Percentiles rank a stretch among this genome's conserved stretches.
These are phyloP conservation scores for Edolisoma coerulescens DNA, from an alignment of 2,113 vertebrate genomes.

Conservation along the genomic window DNA sequence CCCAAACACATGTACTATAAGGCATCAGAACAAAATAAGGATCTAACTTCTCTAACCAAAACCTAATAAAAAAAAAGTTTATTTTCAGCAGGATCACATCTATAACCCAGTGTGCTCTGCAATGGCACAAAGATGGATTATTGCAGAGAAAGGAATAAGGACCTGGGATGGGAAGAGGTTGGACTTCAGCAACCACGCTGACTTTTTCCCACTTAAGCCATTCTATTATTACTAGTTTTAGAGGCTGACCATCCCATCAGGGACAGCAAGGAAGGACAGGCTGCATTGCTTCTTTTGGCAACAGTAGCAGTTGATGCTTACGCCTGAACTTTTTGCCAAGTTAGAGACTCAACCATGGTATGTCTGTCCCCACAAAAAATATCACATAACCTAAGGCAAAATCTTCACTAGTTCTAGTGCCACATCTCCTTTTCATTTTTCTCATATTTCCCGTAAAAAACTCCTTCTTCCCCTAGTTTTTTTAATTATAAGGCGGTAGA, in stretches of 20 bases:
- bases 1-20: not conserved
- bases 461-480: not conserved
- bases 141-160: not conserved
- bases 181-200: rapidly evolving
- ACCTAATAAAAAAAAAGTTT: not conserved
- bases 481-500: not conserved
- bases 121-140: not conserved
- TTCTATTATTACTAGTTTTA: not conserved
- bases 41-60: not conserved
- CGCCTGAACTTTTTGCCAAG: not conserved
- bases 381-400: not conserved
- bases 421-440: not conserved
- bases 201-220: not conserved
- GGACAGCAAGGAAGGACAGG: not conserved
- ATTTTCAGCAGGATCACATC: not conserved
- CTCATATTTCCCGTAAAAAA: not conserved
- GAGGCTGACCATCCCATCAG: not conserved
- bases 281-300: not conserved
- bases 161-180: not conserved
- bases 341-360: not conserved
- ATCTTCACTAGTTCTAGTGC: not conserved
- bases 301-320: rapidly evolving
- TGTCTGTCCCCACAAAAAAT: not conserved
- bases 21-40: not conserved
- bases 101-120: not conserved